Evolutionary conservation across 2,113 vertebrate species (phyloP).

Genomic region (Pomatostomus ruficeps): DNA sequence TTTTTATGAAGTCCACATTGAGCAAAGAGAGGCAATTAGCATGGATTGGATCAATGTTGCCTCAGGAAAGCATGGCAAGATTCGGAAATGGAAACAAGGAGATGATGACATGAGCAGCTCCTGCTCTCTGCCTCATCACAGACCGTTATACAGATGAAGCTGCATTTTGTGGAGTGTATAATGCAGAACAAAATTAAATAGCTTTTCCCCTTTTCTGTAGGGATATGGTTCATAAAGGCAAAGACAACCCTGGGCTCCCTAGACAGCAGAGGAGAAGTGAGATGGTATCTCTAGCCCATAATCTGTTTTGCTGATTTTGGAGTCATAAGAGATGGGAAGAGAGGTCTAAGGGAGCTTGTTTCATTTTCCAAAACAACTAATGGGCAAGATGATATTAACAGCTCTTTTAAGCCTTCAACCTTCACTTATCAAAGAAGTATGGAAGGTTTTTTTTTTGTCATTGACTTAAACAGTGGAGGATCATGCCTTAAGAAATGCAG

Average conservation of each 20-base stretch:
- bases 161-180: neutral
- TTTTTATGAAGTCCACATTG: neutral
- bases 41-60: neutral
- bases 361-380: conserved; percentile 9
- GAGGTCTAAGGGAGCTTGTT: neutral
- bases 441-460: neutral
- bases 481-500: neutral
- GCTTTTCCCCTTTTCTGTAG: neutral
- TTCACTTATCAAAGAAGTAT: neutral
- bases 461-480: neutral
- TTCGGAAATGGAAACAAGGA: neutral
- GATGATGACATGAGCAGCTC: neutral
- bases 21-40: conserved; percentile 16
- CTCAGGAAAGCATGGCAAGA: neutral
- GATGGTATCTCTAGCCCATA: neutral
- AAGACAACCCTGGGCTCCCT: neutral
- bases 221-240: neutral
- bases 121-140: conserved; percentile 5
- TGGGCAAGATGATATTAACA: neutral
- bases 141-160: neutral
- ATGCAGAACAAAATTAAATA: neutral
- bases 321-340: neutral
- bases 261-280: neutral
- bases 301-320: neutral
- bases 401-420: neutral